These are phyloP conservation scores for Taeniopygia guttata DNA, from an alignment of 2,797 vertebrate genomes.

Conservation along the genomic window DNA sequence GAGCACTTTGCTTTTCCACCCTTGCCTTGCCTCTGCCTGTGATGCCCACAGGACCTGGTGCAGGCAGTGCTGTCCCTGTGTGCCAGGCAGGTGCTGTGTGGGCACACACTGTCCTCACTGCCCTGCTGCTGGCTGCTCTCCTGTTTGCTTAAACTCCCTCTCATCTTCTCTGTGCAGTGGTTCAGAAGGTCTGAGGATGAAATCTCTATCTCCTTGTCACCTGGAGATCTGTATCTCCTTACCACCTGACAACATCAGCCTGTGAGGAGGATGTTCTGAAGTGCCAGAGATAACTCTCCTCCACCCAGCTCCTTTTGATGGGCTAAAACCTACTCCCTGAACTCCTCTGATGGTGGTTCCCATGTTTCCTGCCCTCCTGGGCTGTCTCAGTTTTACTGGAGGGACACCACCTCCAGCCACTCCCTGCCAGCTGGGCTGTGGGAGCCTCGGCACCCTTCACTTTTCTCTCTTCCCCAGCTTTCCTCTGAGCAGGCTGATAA, in stretches of 20 bases:
- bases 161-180: background rate
- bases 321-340: background rate
- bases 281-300: background rate
- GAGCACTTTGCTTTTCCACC: background rate
- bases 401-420: background rate
- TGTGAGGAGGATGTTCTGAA: background rate
- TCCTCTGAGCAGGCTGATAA: background rate
- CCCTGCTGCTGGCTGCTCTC: background rate
- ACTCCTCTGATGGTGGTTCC: background rate
- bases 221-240: background rate
- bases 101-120: background rate
- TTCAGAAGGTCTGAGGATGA: background rate
- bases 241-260: background rate
- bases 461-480: background rate
- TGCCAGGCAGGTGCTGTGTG: background rate
- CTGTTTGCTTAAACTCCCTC: background rate
- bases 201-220: background rate
- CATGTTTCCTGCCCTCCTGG: background rate
- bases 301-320: background rate
- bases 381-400: background rate
- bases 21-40: background rate
- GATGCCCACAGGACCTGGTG: fast-evolving
- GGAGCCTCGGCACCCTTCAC: background rate
- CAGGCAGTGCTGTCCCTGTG: background rate
- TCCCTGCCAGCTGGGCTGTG: background rate